Conservation (phyloP, 2,797 vertebrate species). For the Myiothlypis chrysogaster region DNA sequence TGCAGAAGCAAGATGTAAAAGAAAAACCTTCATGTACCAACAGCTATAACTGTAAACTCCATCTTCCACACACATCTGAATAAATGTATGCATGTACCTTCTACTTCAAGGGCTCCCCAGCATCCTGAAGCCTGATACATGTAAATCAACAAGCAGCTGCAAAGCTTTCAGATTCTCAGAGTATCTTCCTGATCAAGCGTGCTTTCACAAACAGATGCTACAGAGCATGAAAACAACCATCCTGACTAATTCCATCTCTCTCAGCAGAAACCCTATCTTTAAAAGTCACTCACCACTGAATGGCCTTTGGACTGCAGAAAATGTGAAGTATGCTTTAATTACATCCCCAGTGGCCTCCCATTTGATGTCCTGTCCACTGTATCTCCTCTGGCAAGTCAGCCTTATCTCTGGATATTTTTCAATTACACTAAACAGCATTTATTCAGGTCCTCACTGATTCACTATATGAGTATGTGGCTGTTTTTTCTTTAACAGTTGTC, state of each 20-base stretch:
- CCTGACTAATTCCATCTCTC: constrained; percentile 47
- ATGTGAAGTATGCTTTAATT: constrained; percentile 67
- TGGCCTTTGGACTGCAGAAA: constrained; percentile 49
- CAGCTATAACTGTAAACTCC: neutral
- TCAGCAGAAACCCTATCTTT: constrained; percentile 41
- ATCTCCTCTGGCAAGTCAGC: constrained; percentile 59
- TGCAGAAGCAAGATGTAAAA: neutral
- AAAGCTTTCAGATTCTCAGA: constrained; percentile 34
- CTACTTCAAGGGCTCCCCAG: neutral
- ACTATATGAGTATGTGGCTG: neutral
- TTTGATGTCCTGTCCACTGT: constrained; percentile 46
- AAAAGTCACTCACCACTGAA: constrained; percentile 60
- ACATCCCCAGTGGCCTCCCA: constrained; percentile 54
- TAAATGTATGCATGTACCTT: neutral
- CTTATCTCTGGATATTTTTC: constrained; percentile 66
- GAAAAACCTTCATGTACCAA: neutral
- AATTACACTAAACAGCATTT: constrained; percentile 39
- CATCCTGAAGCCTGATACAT: neutral
- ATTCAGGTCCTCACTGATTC: constrained; percentile 37
- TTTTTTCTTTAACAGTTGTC: neutral
- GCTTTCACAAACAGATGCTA: constrained; percentile 40
- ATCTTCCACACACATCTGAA: neutral
- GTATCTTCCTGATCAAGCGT: neutral
- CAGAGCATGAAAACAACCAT: constrained; percentile 53
- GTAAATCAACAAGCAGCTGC: neutral